phyloP scores from a whole-genome alignment of 1,140 invertebrate species.

The Mactra quadrangularis region DNA sequence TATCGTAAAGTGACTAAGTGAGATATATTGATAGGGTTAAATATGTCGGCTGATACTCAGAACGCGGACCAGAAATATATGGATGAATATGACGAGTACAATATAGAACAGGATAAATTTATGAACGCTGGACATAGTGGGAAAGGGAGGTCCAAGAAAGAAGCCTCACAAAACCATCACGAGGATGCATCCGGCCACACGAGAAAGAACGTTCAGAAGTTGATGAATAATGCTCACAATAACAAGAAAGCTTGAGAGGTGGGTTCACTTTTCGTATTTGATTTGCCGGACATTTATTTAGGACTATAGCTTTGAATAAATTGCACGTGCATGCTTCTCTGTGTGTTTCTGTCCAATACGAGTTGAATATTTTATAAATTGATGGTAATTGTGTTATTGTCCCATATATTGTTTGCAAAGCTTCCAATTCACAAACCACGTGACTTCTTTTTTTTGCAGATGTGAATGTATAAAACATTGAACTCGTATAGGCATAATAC shows the following conservation, averaged over 20 bases:
- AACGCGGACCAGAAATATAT: conserved; percentile 70
- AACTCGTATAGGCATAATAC: too few relatives aligned
- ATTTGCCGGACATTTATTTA: too few relatives aligned
- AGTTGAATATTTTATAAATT: too few relatives aligned
- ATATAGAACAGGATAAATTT: conserved; percentile 78
- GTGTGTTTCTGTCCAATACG: too few relatives aligned
- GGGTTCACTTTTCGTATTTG: background rate
- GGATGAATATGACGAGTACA: conserved; percentile 78
- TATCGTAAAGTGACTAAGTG: too few relatives aligned
- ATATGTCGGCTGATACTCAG: conserved; percentile 32
- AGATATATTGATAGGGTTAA: background rate
- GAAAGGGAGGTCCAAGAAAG: conserved; percentile 80
- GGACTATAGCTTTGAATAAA: too few relatives aligned
- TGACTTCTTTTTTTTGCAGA: too few relatives aligned
- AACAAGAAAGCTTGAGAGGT: conserved; percentile 44
- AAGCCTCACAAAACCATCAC: conserved; percentile 75
- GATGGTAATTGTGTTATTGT: too few relatives aligned
- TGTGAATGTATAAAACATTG: too few relatives aligned
- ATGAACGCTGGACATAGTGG: conserved; percentile 78
- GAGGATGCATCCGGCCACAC: conserved; percentile 78
- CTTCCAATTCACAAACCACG: too few relatives aligned
- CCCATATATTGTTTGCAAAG: too few relatives aligned
- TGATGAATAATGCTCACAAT: conserved; percentile 78
- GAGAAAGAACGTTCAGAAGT: conserved; percentile 77
- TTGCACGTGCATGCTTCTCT: too few relatives aligned